These are phyloP conservation scores for Conus ventricosus DNA, from an alignment of 1,140 invertebrate genomes.

Conservation along the genomic window DNA sequence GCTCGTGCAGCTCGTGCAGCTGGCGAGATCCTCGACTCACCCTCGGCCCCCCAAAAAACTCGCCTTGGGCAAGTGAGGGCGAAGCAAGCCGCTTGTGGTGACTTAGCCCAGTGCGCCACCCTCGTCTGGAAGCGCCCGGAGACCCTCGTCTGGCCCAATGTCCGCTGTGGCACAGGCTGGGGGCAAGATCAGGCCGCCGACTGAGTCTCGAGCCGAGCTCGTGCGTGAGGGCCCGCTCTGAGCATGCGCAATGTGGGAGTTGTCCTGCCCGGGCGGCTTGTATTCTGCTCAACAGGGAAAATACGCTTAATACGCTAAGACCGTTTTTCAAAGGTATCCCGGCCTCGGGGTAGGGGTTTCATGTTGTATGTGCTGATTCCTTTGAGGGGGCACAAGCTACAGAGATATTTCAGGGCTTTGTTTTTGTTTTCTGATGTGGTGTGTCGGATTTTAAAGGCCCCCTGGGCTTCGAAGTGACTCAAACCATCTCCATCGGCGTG, in stretches of 20 bases:
- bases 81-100: conserved; percentile 4
- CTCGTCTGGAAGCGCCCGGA: not conserved
- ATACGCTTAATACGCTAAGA: conserved; percentile 9
- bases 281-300: conserved; percentile 12
- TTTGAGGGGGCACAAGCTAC: not conserved
- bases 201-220: not conserved
- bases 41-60: not conserved
- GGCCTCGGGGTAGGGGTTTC: not conserved
- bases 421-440: not conserved
- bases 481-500: too few species aligned
- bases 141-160: not conserved
- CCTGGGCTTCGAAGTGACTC: not conserved
- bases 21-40: not conserved
- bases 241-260: not conserved
- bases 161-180: conserved; percentile 1
- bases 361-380: not conserved
- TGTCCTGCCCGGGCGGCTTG: conserved; percentile 14
- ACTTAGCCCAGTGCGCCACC: conserved; percentile 6
- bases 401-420: not conserved
- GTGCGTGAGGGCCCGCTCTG: not conserved
- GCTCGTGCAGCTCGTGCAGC: not conserved
- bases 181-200: not conserved
- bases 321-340: conserved; percentile 6
- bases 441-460: not conserved
- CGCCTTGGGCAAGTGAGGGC: not conserved